Evolutionary conservation across 2,888 invertebrate genomes (phyloP), one percentile per base, ranked within the genome.

Genomic region (Phrixothrix hirtus): DNA sequence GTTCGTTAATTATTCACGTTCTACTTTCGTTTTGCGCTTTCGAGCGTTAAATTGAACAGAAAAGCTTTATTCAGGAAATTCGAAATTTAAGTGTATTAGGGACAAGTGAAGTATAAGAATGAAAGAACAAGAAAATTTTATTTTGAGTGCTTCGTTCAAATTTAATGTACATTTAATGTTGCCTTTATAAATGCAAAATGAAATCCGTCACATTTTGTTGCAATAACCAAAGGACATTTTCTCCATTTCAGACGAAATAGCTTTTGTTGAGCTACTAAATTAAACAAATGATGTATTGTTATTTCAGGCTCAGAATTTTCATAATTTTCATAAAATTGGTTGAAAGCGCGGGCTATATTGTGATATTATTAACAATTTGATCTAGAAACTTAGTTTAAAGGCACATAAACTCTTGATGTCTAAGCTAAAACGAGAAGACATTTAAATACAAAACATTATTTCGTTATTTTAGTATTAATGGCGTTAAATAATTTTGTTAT

Each of bases 1-100:
- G 15, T 31, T 41, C 15, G 41, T 41, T 41, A 41, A 41, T 41
- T 30, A 41, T 41, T 41, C 41, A 41, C 21, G 31, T 41, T 29
- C 41, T 41, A 31, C 30, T 41, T 41, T 41, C 41, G 17, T 41
- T 41, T 30, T 41, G 41, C 12, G 31, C 41, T 41, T 31, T 16
- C 41, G 41, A 41, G 41, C 41, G 30, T 15, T 31, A 41, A 41
- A 41, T 41, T 31, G 21, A 31, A 41, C 17, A 17, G 14, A 31
- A 16, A 31, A 38, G 30, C 31, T 41, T 30, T 21, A 41, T 41
- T 30, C 17, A 15, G 25, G 17, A 21, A 14, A 31, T 21, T 16
- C 41, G 30, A 30, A 41, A 41, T 29, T 39, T 41, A 41, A 41
- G 14, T 27, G 13, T 14, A 2, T 27, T 6, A 15, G 4, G 11